Conservation (phyloP, 2,888 invertebrate species). For the Hedychridium roseum region DNA sequence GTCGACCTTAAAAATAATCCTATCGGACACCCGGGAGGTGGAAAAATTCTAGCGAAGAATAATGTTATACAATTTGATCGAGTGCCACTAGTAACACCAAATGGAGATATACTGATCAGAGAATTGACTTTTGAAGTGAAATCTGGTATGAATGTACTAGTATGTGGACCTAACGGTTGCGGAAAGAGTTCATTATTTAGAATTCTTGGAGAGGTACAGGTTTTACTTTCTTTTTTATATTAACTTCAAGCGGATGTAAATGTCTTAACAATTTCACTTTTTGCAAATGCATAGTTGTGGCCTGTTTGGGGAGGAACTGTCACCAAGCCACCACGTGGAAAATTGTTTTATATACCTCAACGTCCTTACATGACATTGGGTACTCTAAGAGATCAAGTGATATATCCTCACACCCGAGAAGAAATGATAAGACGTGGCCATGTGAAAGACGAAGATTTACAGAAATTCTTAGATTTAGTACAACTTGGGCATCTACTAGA, state of each 20-base stretch:
- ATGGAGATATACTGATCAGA: constrained; percentile 92
- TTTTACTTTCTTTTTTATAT: background rate
- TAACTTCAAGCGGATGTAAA: constrained; percentile 6
- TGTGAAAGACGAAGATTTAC: constrained; percentile 77
- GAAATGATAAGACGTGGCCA: constrained; percentile 84
- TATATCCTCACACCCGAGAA: constrained; percentile 91
- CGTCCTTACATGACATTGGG: constrained; percentile 98
- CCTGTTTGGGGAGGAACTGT: constrained; percentile 93
- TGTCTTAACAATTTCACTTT: no score
- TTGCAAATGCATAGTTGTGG: constrained; percentile 78
- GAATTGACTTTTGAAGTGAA: constrained; percentile 91
- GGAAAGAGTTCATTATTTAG: constrained; percentile 98
- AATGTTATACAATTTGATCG: constrained; percentile 90
- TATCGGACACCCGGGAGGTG: constrained; percentile 73
- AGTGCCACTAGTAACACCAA: constrained; percentile 96
- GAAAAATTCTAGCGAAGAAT: constrained; percentile 83
- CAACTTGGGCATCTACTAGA: constrained; percentile 85
- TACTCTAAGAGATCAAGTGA: constrained; percentile 91
- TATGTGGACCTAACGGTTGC: constrained; percentile 98
- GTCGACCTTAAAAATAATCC: constrained; percentile 68
- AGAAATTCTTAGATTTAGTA: constrained; percentile 79
- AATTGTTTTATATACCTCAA: constrained; percentile 97
- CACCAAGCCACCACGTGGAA: constrained; percentile 94
- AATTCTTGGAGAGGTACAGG: constrained; percentile 83
- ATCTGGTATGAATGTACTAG: constrained; percentile 96